Conservation (phyloP, 2,113 vertebrate genomes). For the Fregata magnificens region DNA sequence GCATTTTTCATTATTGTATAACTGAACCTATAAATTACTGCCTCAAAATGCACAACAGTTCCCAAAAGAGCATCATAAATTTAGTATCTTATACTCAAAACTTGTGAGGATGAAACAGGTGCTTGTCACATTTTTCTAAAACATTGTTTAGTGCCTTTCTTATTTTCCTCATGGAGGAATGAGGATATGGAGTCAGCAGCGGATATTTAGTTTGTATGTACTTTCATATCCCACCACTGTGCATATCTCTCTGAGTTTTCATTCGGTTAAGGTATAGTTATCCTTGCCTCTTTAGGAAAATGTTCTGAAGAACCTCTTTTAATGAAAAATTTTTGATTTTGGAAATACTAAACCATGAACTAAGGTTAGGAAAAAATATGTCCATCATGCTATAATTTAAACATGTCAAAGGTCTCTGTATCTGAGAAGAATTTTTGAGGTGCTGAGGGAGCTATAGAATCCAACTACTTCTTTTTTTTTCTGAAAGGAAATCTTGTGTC, state of each 20-base stretch:
- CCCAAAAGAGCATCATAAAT: neutral
- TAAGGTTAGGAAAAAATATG: neutral
- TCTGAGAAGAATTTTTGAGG: neutral
- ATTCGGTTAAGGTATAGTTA: neutral
- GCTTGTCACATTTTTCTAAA: neutral
- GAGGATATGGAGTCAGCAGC: neutral
- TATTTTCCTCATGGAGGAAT: neutral
- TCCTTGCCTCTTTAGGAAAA: neutral
- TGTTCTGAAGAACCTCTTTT: neutral
- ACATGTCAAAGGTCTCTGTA: neutral
- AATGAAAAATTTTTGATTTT: neutral
- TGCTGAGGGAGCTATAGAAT: neutral
- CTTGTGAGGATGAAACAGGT: neutral
- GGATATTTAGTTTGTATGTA: neutral
- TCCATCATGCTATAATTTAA: neutral
- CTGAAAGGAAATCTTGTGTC: neutral
- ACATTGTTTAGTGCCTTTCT: neutral
- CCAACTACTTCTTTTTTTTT: neutral
- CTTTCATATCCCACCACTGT: neutral
- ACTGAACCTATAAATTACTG: neutral
- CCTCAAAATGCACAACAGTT: neutral
- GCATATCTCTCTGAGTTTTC: neutral
- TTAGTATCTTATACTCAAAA: neutral
- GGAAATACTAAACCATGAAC: neutral
- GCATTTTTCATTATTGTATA: conserved; percentile 11